A percentile compares a stretch with the other conserved stretches of the same genome.
These are phyloP conservation scores for Psittacara wagleri DNA, from an alignment of 2,113 vertebrate genomes.

Conservation along the genomic window DNA sequence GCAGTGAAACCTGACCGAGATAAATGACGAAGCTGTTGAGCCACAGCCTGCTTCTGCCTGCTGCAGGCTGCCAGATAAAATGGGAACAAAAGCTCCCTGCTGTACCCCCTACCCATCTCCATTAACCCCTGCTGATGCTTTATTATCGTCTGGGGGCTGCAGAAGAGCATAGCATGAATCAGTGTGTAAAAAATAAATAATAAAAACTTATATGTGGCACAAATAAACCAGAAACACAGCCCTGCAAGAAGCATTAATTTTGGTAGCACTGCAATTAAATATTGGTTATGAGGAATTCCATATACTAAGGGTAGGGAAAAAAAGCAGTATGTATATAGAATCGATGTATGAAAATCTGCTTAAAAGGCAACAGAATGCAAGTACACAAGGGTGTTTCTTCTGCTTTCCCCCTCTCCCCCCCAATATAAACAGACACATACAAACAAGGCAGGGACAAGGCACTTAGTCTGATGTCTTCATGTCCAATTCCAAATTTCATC, in stretches of 20 bases:
- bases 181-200: slow-evolving; percentile 49
- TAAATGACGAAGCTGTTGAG: slow-evolving; percentile 70
- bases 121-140: slow-evolving; percentile 72
- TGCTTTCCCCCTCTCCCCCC: background rate
- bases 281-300: background rate
- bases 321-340: background rate
- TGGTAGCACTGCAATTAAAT: background rate
- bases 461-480: background rate
- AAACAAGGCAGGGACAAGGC: background rate
- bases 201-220: background rate
- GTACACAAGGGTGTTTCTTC: background rate
- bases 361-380: background rate
- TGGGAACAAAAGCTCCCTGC: slow-evolving; percentile 68
- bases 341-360: background rate
- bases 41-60: slow-evolving; percentile 67
- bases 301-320: rapidly evolving
- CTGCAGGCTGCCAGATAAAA: slow-evolving; percentile 74
- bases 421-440: background rate
- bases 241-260: background rate
- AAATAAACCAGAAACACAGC: slow-evolving; percentile 16
- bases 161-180: slow-evolving; percentile 40
- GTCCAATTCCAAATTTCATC: background rate
- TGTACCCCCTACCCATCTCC: slow-evolving; percentile 56
- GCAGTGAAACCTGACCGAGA: slow-evolving; percentile 68
- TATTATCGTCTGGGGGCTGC: slow-evolving; percentile 62